Conservation (phyloP, 1,140 invertebrate genomes). For the Nasonia giraulti region DNA sequence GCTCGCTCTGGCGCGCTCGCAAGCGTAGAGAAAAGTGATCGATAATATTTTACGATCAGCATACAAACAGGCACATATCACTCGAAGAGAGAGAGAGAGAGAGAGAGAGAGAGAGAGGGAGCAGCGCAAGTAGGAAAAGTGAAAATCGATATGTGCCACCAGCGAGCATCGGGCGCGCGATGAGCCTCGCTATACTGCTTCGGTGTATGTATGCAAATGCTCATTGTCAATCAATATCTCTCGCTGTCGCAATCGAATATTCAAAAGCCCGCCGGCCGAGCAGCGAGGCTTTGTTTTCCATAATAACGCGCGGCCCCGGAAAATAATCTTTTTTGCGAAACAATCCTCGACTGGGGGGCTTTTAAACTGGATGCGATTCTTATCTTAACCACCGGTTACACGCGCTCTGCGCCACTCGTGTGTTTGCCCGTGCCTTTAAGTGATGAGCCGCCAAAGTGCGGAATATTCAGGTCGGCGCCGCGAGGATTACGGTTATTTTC, state of each 20-base stretch:
- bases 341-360: background rate
- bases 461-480: background rate
- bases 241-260: conserved; percentile 33
- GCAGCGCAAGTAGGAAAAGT: conserved; percentile 37
- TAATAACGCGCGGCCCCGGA: background rate
- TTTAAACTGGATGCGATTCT: background rate
- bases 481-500: background rate
- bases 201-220: conserved; percentile 21
- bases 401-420: too few relatives aligned
- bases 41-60: conserved; percentile 50
- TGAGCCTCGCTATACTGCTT: background rate
- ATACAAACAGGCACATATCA: conserved; percentile 47
- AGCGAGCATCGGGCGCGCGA: background rate
- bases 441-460: background rate
- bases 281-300: conserved; percentile 12
- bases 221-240: conserved; percentile 41
- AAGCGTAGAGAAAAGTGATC: conserved; percentile 28
- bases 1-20: background rate
- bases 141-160: conserved; percentile 43
- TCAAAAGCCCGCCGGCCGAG: conserved; percentile 17
- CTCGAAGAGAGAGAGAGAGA: background rate
- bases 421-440: background rate
- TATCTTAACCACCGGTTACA: background rate
- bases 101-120: background rate
- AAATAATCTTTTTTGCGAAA: background rate